phyloP scores from a whole-genome alignment of 92 coral and sea anemone genomes.

The Parazoanthus atlanticus region DNA sequence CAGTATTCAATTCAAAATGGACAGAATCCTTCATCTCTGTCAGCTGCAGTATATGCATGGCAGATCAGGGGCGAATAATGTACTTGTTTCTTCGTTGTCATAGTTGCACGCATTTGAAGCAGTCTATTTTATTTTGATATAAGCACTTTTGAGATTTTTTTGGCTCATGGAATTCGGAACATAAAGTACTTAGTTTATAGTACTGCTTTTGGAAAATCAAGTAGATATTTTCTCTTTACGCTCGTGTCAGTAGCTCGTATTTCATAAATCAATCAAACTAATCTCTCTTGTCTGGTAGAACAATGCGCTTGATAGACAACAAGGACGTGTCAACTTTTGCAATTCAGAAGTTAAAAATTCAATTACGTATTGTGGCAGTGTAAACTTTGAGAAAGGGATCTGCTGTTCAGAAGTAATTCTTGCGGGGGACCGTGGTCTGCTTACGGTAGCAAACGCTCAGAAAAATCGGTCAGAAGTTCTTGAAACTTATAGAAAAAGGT shows the following conservation, averaged over 20 bases:
- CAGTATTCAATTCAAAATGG: neutral
- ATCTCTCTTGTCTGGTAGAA: constrained; percentile 1
- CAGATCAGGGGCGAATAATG: too few species aligned
- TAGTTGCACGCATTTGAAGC: too few species aligned
- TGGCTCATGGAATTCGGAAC: too few species aligned
- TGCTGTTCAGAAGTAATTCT: neutral
- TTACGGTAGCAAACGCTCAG: neutral
- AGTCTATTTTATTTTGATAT: too few species aligned
- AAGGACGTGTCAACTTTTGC: constrained; percentile 11
- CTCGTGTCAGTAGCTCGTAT: neutral
- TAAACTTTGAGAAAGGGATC: constrained; percentile 4
- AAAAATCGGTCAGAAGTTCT: neutral
- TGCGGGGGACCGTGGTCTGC: neutral
- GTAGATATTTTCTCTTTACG: neutral
- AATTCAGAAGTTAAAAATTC: constrained; percentile 32
- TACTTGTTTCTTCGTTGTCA: too few species aligned
- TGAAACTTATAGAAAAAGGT: neutral
- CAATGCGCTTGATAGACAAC: constrained; percentile 26
- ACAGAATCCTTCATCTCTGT: neutral
- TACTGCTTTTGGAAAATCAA: neutral
- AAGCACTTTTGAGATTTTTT: too few species aligned
- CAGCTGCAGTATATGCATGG: neutral
- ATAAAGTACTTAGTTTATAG: too few species aligned
- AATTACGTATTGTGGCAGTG: constrained; percentile 29
- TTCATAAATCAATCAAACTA: constrained; percentile 12